phyloP scores from a whole-genome alignment of 2,888 invertebrate species.

The Xestia xanthographa region DNA sequence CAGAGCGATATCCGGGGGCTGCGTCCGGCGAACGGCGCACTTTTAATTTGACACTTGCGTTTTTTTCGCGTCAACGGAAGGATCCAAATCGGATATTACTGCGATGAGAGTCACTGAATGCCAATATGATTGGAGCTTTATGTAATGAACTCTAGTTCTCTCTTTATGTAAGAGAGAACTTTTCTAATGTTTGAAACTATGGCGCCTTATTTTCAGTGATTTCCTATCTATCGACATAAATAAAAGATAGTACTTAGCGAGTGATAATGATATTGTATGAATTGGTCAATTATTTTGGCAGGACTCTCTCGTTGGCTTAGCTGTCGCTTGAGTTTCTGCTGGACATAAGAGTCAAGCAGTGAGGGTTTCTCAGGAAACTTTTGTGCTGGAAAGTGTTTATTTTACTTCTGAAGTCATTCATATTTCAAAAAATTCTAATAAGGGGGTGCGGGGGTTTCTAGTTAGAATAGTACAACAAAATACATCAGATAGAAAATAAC shows the following conservation, averaged over 20 bases:
- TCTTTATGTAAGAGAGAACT: not conserved
- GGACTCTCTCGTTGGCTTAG: not conserved
- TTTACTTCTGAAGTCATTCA: not conserved
- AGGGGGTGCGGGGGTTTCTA: not conserved
- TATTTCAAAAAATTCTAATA: not conserved
- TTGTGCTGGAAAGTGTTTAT: not conserved
- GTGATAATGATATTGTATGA: not conserved
- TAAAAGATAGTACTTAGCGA: not conserved
- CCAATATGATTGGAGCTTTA: slow-evolving; percentile 40
- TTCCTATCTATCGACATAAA: not conserved
- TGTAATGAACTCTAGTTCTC: not conserved
- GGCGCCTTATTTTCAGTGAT: not conserved
- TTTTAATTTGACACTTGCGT: slow-evolving; percentile 79
- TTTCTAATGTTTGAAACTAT: not conserved
- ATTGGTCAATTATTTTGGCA: not conserved
- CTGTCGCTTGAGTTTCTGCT: not conserved
- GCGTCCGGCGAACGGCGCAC: slow-evolving; percentile 73
- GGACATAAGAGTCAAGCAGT: not conserved
- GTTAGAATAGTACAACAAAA: not conserved
- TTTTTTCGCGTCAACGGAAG: slow-evolving; percentile 80
- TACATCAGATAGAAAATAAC: not conserved
- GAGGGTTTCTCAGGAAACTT: not conserved
- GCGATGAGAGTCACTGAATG: slow-evolving; percentile 42
- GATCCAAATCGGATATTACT: slow-evolving; percentile 80
- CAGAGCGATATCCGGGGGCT: slow-evolving; percentile 74